Base-by-base conservation (phyloP, 2,113 vertebrate species). In the Pampusana beccarii region DNA sequence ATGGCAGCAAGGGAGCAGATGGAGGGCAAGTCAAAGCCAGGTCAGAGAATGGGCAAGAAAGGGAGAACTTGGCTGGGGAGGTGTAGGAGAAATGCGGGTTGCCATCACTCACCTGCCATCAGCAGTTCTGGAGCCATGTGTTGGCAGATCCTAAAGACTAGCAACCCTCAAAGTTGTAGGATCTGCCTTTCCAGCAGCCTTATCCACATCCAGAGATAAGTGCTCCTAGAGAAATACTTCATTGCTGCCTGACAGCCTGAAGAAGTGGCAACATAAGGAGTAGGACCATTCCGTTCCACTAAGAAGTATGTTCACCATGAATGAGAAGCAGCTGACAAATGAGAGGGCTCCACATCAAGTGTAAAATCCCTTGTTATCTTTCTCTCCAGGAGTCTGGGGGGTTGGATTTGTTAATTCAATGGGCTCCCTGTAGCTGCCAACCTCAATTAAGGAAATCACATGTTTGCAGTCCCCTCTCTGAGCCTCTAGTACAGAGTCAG, bases 391-490 rank as follows among this genome's bases (percentile, higher is more conserved):
- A 96, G 82, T 85, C 84, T 86, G 5, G 5, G 70, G 60, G 4
- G 8, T 54, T 95, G 94, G 88, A 81, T 91, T 91, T 95, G 66
- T 95, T 95, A 92, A 95, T 94, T 95, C 94, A 96, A 66, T 85
- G 90, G 94, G 34, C 50, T 94, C 85, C 82, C 86, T 92, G 71
- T 62, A 95, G 94, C 94, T 97, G 88, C 93, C 96, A 95, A 54
- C 90, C 71, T 97, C 94, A 96, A 94, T 96, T 97, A 97, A 97
- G 91, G 84, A 95, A 96, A 84, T 80, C 90, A 93, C 90, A 90
- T 97, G 94, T 80, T 91, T 94, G 78, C 80, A 71, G 58, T 93
- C 81, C 83, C 86, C 77, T 87, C 2, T 11, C 81, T 94, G 88
- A 95, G 88, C 92, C 90, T 95, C 66, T 94, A 94, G 29, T 53